These are phyloP conservation scores for Siphamia tubifer DNA, from an alignment of 2,113 vertebrate genomes.

Conservation along the genomic window DNA sequence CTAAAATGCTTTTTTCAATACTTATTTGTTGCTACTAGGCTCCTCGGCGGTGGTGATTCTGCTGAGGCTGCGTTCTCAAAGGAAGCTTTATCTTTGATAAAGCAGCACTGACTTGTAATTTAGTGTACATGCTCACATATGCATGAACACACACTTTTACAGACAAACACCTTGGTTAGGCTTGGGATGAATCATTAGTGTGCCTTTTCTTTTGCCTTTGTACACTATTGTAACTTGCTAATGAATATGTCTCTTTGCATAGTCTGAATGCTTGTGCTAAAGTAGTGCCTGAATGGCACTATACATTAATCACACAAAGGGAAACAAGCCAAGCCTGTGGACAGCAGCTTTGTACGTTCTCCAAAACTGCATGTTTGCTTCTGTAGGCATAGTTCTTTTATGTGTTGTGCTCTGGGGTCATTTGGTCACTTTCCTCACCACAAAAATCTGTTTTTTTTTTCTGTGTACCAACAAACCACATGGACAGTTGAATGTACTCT, in stretches of 20 bases:
- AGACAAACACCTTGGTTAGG: slow-evolving; percentile 16
- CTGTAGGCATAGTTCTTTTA: slow-evolving; percentile 31
- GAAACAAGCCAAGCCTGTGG: slow-evolving; percentile 49
- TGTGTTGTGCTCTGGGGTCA: slow-evolving; percentile 12
- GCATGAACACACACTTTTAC: slow-evolving; percentile 15
- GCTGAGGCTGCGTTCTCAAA: slow-evolving; percentile 49
- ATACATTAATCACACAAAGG: slow-evolving; percentile 65
- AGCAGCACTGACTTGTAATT: slow-evolving; percentile 25
- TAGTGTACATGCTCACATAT: not conserved
- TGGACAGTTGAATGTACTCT: slow-evolving; percentile 47
- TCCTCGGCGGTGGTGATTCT: slow-evolving; percentile 22
- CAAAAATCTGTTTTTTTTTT: slow-evolving; percentile 48
- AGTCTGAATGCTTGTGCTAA: slow-evolving; percentile 33
- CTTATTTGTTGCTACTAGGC: slow-evolving; percentile 28
- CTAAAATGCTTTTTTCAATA: slow-evolving; percentile 20
- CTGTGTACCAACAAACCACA: slow-evolving; percentile 5
- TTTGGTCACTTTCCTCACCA: slow-evolving; percentile 39
- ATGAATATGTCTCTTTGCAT: slow-evolving; percentile 58
- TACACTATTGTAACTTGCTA: slow-evolving; percentile 33
- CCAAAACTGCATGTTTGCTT: slow-evolving; percentile 45
- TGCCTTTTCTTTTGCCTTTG: slow-evolving; percentile 16
- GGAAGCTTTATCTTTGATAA: slow-evolving; percentile 48
- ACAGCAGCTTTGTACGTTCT: slow-evolving; percentile 47
- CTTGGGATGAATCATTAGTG: slow-evolving; percentile 50
- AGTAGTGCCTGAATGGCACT: slow-evolving; percentile 19